Evolutionary conservation across 2,113 vertebrate species (phyloP).

Genomic region (Periophthalmodon schlosseri): DNA sequence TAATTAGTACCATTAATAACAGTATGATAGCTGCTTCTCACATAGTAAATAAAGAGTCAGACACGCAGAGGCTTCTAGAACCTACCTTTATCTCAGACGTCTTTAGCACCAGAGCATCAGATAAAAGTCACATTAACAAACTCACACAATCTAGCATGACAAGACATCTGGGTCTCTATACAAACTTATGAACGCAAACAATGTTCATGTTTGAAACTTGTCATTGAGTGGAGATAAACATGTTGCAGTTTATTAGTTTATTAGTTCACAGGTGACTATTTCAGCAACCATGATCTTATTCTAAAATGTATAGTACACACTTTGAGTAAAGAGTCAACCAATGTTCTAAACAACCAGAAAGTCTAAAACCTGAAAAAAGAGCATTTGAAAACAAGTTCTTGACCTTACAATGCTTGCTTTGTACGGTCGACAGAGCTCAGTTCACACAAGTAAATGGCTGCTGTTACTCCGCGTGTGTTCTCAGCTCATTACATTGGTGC

Average conservation of each 20-base stretch:
- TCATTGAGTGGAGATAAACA: no score
- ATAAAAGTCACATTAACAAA: constrained; percentile 4
- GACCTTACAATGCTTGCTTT: not conserved
- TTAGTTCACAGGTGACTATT: no score
- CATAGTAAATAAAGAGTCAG: not conserved
- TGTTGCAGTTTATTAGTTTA: no score
- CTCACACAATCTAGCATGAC: not conserved
- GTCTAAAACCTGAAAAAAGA: not conserved
- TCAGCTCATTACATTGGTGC: constrained; percentile 2
- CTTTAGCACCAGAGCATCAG: not conserved
- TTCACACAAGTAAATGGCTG: constrained; percentile 1
- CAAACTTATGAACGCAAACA: not conserved
- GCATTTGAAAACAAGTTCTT: not conserved
- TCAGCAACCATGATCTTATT: no score
- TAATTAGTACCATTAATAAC: not conserved
- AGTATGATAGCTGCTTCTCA: no score
- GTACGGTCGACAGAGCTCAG: not conserved
- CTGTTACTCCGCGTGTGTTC: not conserved
- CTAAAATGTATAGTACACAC: no score
- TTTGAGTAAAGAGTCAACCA: not conserved
- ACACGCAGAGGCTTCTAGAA: not conserved
- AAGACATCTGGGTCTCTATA: not conserved
- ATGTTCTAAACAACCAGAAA: constrained; percentile 1
- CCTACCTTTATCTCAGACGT: not conserved
- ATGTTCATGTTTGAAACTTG: not conserved